Percentiles rank a stretch among this genome's conserved stretches.
phyloP scores from a whole-genome alignment of 2,888 invertebrate genomes.

The Thysanoteuthis rhombus region DNA sequence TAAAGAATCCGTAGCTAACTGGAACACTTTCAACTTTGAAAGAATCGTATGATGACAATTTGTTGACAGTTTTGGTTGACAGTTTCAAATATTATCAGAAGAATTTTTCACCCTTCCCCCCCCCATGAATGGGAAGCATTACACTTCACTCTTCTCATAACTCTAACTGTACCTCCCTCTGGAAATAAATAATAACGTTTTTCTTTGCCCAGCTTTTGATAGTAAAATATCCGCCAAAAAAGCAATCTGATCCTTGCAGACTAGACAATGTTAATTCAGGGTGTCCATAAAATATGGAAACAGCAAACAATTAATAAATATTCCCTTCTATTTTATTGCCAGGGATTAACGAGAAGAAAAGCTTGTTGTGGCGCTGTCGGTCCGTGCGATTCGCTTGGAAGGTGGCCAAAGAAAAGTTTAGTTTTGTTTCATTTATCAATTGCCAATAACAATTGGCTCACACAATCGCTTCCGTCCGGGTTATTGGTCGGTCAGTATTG shows the following conservation, averaged over 20 bases:
- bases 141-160: not conserved
- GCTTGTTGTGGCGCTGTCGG: not conserved
- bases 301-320: not conserved
- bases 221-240: not conserved
- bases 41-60: no score
- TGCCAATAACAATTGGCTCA: not conserved
- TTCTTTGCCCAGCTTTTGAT: not conserved
- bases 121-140: no score
- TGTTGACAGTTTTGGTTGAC: no score
- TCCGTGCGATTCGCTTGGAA: not conserved
- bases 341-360: not conserved
- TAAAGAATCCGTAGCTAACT: no score
- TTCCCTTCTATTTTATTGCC: not conserved
- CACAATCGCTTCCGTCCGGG: not conserved
- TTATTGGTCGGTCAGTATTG: no score
- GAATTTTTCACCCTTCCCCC: not conserved
- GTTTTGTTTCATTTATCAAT: not conserved
- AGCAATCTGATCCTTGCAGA: not conserved
- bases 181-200: not conserved
- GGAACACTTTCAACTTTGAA: no score
- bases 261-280: not conserved
- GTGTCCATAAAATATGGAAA: not conserved
- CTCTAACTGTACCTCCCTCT: not conserved
- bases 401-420: not conserved
- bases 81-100: not conserved